Evolutionary conservation across 2,113 vertebrate genomes (phyloP).

Genomic region (Aythya baeri): DNA sequence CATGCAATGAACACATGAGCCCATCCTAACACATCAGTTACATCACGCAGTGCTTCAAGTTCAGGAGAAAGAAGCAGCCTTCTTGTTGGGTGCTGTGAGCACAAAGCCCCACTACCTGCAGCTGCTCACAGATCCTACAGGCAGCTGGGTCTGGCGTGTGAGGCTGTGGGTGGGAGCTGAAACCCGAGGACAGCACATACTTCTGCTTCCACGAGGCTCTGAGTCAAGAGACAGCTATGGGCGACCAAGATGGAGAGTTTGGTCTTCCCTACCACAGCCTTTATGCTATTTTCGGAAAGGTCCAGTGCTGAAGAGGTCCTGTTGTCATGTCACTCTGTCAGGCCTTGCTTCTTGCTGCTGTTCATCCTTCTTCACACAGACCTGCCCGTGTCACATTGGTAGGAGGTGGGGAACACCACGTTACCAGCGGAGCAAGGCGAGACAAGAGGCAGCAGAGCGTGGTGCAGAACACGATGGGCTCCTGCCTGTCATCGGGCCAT

Average conservation of each 20-base stretch:
- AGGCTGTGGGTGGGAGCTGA: background rate
- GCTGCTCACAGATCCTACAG: background rate
- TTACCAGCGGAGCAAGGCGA: background rate
- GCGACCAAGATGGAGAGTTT: background rate
- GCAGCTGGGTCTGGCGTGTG: background rate
- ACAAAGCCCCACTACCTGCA: accelerated
- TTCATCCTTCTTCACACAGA: background rate
- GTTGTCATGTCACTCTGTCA: background rate
- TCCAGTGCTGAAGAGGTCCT: background rate
- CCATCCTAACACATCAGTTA: background rate
- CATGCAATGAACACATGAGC: accelerated
- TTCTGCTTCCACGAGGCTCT: background rate
- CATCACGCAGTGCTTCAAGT: accelerated
- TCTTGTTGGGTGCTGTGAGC: background rate
- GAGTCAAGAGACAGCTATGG: background rate
- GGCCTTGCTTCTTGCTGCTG: background rate
- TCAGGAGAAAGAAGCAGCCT: background rate
- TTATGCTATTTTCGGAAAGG: background rate
- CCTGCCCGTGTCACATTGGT: background rate
- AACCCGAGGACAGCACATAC: background rate
- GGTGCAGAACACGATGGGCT: background rate
- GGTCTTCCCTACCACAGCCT: background rate
- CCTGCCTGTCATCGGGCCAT: background rate
- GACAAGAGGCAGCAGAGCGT: background rate
- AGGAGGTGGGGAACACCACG: accelerated